phyloP scores from a whole-genome alignment of 2,113 vertebrate species.

The Corvus cornix region DNA sequence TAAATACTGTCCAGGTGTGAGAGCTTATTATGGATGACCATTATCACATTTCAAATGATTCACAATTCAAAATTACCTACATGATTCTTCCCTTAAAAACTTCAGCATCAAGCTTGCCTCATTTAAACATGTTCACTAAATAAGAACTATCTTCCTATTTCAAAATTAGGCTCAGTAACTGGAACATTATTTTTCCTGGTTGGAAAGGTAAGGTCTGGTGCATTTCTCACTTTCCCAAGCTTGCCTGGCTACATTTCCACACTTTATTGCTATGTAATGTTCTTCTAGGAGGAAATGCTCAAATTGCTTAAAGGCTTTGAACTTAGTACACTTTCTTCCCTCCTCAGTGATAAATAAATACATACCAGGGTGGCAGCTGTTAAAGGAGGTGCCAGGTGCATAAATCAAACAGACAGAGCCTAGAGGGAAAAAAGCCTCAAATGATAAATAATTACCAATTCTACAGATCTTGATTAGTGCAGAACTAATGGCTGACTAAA shows the following conservation, averaged over 20 bases:
- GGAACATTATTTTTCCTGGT: background rate
- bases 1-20: background rate
- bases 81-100: background rate
- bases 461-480: conserved; percentile 33
- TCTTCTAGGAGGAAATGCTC: background rate
- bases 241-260: background rate
- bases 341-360: conserved; percentile 40
- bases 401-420: conserved; percentile 53
- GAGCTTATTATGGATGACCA: background rate
- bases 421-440: conserved; percentile 29
- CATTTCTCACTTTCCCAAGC: background rate
- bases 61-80: background rate
- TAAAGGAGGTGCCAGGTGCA: conserved; percentile 39
- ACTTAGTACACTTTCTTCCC: background rate
- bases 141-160: background rate
- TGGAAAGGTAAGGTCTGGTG: background rate
- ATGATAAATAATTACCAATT: conserved; percentile 58
- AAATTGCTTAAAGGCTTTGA: conserved; percentile 25
- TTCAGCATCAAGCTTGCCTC: background rate
- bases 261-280: background rate
- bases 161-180: background rate
- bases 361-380: conserved; percentile 30
- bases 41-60: background rate
- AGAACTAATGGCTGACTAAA: conserved; percentile 17
- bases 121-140: background rate